Evolutionary conservation across 1,140 invertebrate species (phyloP), one percentile per base, ranked within the genome.

Genomic region (Drosophila elegans): DNA sequence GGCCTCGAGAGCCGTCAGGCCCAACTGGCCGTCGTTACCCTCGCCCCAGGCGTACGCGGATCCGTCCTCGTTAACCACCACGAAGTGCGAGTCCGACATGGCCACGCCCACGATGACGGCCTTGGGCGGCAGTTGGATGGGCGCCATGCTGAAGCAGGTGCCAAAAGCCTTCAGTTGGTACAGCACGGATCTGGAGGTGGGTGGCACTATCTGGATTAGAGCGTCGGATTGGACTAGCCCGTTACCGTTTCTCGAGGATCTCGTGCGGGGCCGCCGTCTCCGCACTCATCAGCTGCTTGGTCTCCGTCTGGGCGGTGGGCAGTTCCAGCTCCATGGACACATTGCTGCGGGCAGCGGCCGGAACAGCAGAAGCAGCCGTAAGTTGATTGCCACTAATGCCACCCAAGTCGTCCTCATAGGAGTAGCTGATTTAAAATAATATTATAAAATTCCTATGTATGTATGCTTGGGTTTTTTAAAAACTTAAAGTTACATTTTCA

Each of bases 41-140:
- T 95, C 94, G 32, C 96, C 96, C 96, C 96, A 97, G 4, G 94
- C 94, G 83, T 94, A 97, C 12, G 96, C 95, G 11, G 94, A 91
- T 36, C 93, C 93, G 85, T 96, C 94, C 76, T 91, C 82, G 62
- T 95, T 96, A 3, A 97, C 93, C 29, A 95, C 94, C 56, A 97
- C 93, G 80, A 95, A 94, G 92, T 97, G 96, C 16, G 94, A 95
- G 45, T 93, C 93, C 53, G 95, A 95, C 34, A 95, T 94, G 41
- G 95, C 93, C 27, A 96, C 93, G 88, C 95, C 84, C 21, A 93
- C 92, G 29, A 95, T 93, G 62, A 93, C 93, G 4, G 91, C 91
- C 67, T 93, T 93, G 6, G 93, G 92, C 9, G 95, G 95, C 49
- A 95, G 91, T 16, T 93, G 92, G 16, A 95, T 93, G 0, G 95